These are phyloP conservation scores for Plotosus lineatus DNA, from an alignment of 2,113 vertebrate species.

Conservation along the genomic window DNA sequence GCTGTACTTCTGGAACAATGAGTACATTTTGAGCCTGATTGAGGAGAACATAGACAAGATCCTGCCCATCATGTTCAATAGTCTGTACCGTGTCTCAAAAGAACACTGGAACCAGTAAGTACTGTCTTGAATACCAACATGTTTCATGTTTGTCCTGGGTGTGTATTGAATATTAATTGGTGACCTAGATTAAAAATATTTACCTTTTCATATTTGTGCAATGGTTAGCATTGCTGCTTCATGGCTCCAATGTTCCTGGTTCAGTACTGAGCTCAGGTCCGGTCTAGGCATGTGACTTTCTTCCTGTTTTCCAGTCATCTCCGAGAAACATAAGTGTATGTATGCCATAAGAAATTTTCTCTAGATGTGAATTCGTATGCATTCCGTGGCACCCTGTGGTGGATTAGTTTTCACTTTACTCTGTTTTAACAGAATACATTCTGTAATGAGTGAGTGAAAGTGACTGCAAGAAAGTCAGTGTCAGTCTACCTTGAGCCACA, in stretches of 20 bases:
- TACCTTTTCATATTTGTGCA: background rate
- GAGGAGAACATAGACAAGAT: conserved; percentile 96
- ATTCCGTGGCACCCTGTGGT: background rate
- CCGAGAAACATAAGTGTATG: background rate
- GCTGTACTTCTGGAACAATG: conserved; percentile 98
- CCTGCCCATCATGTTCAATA: conserved; percentile 96
- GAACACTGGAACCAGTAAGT: conserved; percentile 99
- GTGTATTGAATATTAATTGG: background rate
- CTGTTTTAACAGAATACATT: too few relatives aligned
- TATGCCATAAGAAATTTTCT: background rate
- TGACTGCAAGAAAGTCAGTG: background rate
- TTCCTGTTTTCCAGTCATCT: background rate
- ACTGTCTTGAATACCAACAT: background rate
- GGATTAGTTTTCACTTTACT: background rate
- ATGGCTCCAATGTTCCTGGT: background rate
- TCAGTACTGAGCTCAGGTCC: background rate
- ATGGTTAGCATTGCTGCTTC: background rate
- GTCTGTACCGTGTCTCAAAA: conserved; percentile 98
- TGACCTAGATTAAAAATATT: background rate
- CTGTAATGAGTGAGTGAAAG: background rate
- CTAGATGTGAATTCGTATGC: background rate
- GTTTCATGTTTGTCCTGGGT: background rate
- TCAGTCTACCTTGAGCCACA: background rate
- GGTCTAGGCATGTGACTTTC: background rate
- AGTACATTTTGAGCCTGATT: conserved; percentile 98